Evolutionary conservation across 53 echinoderm and acorn worm genomes (phyloP).

Genomic region (Henricia sp.): DNA sequence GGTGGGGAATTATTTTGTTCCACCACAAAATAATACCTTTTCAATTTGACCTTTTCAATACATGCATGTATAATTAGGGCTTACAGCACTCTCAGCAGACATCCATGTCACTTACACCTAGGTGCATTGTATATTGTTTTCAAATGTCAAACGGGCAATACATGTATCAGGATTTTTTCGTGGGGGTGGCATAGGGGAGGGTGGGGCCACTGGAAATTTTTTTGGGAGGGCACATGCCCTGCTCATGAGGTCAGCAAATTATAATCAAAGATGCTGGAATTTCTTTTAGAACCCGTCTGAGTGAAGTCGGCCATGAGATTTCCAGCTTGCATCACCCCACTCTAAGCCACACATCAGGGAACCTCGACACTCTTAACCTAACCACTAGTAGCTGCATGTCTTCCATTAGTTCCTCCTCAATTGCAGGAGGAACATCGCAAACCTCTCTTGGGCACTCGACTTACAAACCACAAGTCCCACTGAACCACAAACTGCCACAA

Average conservation of each 20-base stretch:
- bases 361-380: slow-evolving; percentile 70
- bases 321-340: slow-evolving; percentile 53
- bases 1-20: no score
- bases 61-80: no score
- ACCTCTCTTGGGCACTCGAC: slow-evolving; percentile 4
- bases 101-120: no score
- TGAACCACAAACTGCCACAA: slow-evolving; percentile 59
- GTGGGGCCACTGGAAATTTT: no score
- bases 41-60: no score
- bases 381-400: slow-evolving; percentile 83
- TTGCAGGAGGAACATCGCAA: slow-evolving; percentile 21
- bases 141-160: no score
- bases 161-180: no score
- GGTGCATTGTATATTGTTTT: no score
- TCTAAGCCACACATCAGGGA: slow-evolving; percentile 60
- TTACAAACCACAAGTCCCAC: slow-evolving; percentile 48
- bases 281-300: slow-evolving; percentile 65
- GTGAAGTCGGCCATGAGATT: slow-evolving; percentile 69
- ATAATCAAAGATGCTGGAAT: neutral
- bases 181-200: no score
- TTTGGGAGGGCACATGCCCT: no score
- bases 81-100: no score
- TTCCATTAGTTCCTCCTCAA: slow-evolving; percentile 74
- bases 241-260: neutral
- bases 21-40: no score